These are phyloP conservation scores for Nerophis lumbriciformis DNA, from an alignment of 2,113 vertebrate genomes.

Conservation along the genomic window DNA sequence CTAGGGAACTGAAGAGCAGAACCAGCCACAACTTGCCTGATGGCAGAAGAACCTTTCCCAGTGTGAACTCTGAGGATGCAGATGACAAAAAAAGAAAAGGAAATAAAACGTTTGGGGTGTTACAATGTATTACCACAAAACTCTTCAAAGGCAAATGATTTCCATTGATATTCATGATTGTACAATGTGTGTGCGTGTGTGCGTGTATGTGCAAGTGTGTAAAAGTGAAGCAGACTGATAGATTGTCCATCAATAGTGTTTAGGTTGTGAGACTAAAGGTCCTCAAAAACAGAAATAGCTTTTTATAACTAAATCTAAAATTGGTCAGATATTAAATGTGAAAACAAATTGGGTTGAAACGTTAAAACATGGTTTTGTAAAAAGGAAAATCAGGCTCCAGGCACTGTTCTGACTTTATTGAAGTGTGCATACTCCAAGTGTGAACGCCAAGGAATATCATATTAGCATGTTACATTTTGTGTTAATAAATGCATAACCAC, in stretches of 20 bases:
- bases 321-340: neutral
- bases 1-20: conserved; percentile 53
- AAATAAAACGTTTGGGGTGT: conserved; percentile 14
- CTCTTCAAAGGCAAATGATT: neutral
- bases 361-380: conserved; percentile 13
- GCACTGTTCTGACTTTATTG: conserved; percentile 27
- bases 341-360: neutral
- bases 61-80: conserved; percentile 55
- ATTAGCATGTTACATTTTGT: conserved; percentile 39
- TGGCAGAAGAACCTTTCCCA: conserved; percentile 45
- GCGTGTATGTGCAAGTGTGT: neutral
- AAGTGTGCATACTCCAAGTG: conserved; percentile 27
- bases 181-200: neutral
- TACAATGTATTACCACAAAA: conserved; percentile 19
- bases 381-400: conserved; percentile 20
- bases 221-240: neutral
- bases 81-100: neutral
- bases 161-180: neutral
- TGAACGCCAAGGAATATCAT: conserved; percentile 18
- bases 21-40: conserved; percentile 57
- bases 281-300: too few relatives aligned
- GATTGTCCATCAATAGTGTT: neutral
- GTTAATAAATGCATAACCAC: conserved; percentile 53
- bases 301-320: too few relatives aligned
- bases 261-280: neutral